phyloP scores from a whole-genome alignment of 2,797 vertebrate genomes.

The Botia kubotai region DNA sequence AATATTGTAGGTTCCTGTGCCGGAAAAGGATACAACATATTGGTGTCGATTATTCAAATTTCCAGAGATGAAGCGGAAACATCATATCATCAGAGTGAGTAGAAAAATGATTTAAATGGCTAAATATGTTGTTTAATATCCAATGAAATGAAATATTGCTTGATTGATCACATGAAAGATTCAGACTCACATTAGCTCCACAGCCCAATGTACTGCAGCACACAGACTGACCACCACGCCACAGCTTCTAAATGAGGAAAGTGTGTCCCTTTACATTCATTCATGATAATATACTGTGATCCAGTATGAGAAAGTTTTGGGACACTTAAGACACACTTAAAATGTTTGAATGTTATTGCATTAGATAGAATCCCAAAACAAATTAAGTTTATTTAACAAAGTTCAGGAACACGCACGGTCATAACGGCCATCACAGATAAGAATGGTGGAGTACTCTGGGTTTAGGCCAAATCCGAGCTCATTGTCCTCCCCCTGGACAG shows the following conservation, averaged over 20 bases:
- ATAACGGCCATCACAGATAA: no score
- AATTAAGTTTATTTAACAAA: no score
- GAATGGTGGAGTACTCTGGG: no score
- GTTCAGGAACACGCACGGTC: no score
- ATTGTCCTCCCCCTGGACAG: no score
- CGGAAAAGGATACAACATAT: constrained; percentile 87
- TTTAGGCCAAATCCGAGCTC: no score
- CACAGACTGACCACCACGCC: background rate
- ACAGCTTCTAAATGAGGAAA: background rate
- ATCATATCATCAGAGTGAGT: constrained; percentile 85
- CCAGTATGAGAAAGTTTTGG: no score
- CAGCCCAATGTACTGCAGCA: background rate
- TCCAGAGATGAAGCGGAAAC: constrained; percentile 81
- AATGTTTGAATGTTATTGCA: no score
- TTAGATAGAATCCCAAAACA: no score
- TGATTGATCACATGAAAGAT: background rate
- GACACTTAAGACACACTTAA: no score
- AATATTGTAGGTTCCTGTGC: constrained; percentile 85
- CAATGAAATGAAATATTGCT: background rate
- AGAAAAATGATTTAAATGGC: background rate
- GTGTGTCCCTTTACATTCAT: background rate
- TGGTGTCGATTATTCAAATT: constrained; percentile 90
- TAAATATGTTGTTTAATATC: background rate
- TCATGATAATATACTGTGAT: background rate
- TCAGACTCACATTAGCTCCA: background rate